Evolutionary conservation across 2,888 invertebrate species (phyloP).

Genomic region (Noctua fimbriata): DNA sequence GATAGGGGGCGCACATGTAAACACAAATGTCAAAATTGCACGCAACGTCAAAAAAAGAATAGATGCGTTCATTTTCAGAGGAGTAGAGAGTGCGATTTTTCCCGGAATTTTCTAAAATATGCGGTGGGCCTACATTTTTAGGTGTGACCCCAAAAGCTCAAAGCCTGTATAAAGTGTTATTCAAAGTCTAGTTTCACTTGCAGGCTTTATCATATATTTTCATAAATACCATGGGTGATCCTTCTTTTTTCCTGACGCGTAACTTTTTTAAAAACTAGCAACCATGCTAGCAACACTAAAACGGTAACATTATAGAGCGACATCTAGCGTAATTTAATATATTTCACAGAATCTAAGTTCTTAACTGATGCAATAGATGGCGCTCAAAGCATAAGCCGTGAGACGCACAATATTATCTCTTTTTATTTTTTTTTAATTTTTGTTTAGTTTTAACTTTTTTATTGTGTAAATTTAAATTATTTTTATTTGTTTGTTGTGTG

Average conservation of each 20-base stretch:
- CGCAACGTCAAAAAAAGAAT: conserved; percentile 53
- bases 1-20: conserved; percentile 71
- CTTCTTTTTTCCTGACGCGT: not conserved
- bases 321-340: not conserved
- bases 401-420: too few relatives aligned
- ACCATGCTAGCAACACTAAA: not conserved
- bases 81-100: not conserved
- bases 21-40: conserved; percentile 51
- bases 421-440: too few relatives aligned
- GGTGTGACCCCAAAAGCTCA: too few relatives aligned
- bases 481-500: too few relatives aligned
- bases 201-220: not conserved
- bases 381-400: not conserved
- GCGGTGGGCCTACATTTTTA: not conserved
- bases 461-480: too few relatives aligned
- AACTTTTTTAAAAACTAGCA: not conserved
- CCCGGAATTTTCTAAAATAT: not conserved
- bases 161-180: not conserved
- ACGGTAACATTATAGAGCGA: not conserved
- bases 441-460: too few relatives aligned
- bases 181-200: too few relatives aligned
- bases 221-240: not conserved
- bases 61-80: conserved; percentile 15
- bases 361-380: conserved; percentile 14
- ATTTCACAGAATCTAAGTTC: not conserved